phyloP scores from a whole-genome alignment of 1,140 invertebrate genomes.

The Drosophila sproati region DNA sequence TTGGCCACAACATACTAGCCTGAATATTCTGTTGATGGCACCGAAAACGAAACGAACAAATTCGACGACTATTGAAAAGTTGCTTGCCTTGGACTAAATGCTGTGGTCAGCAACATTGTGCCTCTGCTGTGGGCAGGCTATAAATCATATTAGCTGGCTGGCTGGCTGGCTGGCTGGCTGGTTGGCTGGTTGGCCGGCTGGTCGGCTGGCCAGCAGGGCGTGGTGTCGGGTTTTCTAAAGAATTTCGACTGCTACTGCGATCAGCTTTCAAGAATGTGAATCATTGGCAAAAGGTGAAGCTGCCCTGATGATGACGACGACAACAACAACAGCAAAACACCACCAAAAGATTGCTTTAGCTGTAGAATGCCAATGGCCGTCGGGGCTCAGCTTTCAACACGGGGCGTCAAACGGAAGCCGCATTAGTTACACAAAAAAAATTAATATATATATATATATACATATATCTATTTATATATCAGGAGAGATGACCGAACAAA shows the following conservation, averaged over 20 bases:
- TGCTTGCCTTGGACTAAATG: constrained; percentile 70
- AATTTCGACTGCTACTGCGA: constrained; percentile 64
- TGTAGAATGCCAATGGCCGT: constrained; percentile 29
- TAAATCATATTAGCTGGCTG: constrained; percentile 59
- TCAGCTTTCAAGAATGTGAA: constrained; percentile 68
- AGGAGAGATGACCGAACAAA: constrained; percentile 10
- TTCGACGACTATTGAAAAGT: constrained; percentile 39
- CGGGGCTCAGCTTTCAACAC: constrained; percentile 65
- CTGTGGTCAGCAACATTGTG: constrained; percentile 33
- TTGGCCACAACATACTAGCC: neutral
- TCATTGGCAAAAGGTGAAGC: constrained; percentile 48
- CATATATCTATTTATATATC: constrained; percentile 25
- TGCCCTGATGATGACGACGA: constrained; percentile 19
- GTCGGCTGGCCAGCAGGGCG: constrained; percentile 23
- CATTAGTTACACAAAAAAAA: constrained; percentile 60
- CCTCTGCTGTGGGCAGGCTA: constrained; percentile 35
- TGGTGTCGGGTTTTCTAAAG: constrained; percentile 65
- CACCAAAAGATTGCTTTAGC: constrained; percentile 20
- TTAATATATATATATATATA: constrained; percentile 21
- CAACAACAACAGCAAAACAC: neutral
- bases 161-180: constrained; percentile 8
- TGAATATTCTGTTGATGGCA: constrained; percentile 49
- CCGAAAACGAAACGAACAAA: constrained; percentile 18
- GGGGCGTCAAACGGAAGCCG: constrained; percentile 78
- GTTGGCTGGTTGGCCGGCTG: constrained; percentile 1